Evolutionary conservation across 2,797 vertebrate species (phyloP).

Genomic region (Parambassis ranga): DNA sequence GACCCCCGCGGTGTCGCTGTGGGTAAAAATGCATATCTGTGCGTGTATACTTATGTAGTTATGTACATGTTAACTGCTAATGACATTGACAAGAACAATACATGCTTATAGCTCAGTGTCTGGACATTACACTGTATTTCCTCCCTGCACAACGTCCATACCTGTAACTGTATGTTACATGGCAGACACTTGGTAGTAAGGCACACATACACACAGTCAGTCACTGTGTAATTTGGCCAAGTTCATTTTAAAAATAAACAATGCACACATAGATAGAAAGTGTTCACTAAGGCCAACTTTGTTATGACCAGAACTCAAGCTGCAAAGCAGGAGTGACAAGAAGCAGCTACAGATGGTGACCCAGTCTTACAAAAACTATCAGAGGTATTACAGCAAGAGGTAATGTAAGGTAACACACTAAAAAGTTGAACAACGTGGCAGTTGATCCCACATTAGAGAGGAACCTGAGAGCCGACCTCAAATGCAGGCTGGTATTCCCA

Average conservation of each 20-base stretch:
- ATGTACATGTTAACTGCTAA: not conserved
- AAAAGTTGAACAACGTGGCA: too few relatives aligned
- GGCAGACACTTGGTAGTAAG: not conserved
- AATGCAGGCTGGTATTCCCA: not conserved
- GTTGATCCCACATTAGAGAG: too few relatives aligned
- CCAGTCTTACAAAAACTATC: not conserved
- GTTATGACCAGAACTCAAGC: not conserved
- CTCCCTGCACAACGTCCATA: too few relatives aligned
- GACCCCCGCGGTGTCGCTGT: slow-evolving; percentile 28
- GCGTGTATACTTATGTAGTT: not conserved
- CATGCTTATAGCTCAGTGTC: slow-evolving; percentile 1
- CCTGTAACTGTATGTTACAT: not conserved
- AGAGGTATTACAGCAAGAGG: too few relatives aligned
- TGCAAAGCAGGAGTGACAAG: not conserved
- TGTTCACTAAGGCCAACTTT: too few relatives aligned
- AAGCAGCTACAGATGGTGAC: not conserved
- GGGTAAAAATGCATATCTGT: slow-evolving; percentile 1
- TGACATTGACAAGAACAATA: not conserved
- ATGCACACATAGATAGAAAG: too few relatives aligned
- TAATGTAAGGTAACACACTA: too few relatives aligned
- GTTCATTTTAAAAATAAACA: not conserved
- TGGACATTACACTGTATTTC: too few relatives aligned
- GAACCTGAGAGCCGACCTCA: not conserved
- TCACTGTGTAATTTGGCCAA: not conserved
- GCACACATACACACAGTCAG: not conserved